phyloP scores from a whole-genome alignment of 2,797 vertebrate genomes.

The Intellagama lesueurii region DNA sequence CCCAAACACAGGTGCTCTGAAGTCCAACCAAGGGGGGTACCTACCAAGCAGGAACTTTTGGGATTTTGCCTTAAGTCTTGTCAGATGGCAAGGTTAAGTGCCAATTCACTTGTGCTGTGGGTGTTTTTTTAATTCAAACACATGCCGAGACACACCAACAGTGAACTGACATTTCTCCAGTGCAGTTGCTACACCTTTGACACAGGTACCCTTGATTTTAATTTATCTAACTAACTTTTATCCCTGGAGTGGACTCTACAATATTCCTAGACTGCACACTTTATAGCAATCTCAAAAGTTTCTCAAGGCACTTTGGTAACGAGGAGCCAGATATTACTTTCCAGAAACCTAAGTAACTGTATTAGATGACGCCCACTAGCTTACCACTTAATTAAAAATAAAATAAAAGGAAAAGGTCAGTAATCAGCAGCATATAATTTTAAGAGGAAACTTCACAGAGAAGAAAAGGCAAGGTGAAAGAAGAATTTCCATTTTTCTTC shows the following conservation, averaged over 20 bases:
- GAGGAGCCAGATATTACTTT: constrained; percentile 78
- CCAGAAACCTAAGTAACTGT: constrained; percentile 80
- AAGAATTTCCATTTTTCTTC: constrained; percentile 78
- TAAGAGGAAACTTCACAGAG: constrained; percentile 78
- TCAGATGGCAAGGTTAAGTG: background rate
- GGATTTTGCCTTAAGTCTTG: background rate
- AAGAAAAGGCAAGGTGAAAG: constrained; percentile 63
- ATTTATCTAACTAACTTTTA: constrained; percentile 67
- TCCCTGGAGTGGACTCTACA: constrained; percentile 55
- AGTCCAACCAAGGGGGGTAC: background rate
- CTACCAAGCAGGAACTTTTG: background rate
- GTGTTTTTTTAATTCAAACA: constrained; percentile 44
- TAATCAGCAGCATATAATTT: constrained; percentile 76
- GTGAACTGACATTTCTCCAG: constrained; percentile 29
- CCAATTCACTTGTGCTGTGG: constrained; percentile 43
- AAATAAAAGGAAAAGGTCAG: constrained; percentile 49
- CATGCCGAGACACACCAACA: constrained; percentile 47
- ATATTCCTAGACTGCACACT: constrained; percentile 63
- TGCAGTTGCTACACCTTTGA: constrained; percentile 45
- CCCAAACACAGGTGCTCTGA: background rate
- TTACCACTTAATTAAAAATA: constrained; percentile 77
- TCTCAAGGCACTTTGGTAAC: constrained; percentile 74
- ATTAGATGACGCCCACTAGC: constrained; percentile 81
- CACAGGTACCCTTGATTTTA: constrained; percentile 67
- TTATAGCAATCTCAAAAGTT: constrained; percentile 74